A percentile compares a stretch with the other conserved stretches of the same genome.
Evolutionary conservation across 2,113 vertebrate genomes (phyloP).

Genomic region (Camelus dromedarius): DNA sequence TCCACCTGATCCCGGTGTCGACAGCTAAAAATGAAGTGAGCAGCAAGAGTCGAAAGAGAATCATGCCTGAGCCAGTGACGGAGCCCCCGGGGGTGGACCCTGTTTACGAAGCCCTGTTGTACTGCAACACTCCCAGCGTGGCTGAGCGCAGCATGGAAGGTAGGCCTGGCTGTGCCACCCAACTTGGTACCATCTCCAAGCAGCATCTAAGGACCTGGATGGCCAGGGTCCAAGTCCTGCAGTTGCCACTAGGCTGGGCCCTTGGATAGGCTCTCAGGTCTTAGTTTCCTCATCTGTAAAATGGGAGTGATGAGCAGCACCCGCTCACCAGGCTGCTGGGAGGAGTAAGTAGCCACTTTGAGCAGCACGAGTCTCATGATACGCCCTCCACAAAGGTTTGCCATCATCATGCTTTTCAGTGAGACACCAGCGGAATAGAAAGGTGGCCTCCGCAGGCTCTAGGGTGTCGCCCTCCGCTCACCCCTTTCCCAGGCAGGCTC

Average conservation of each 20-base stretch:
- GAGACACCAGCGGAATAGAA: background rate
- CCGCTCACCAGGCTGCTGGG: background rate
- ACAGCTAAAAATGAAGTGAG: constrained; percentile 85
- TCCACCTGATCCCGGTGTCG: constrained; percentile 93
- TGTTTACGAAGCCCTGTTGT: constrained; percentile 92
- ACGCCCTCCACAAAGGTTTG: background rate
- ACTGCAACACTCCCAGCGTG: constrained; percentile 95
- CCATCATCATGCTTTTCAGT: background rate
- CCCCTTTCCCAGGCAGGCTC: background rate
- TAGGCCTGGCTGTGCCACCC: constrained; percentile 73
- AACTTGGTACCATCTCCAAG: background rate
- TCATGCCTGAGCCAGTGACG: constrained; percentile 91
- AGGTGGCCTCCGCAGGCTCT: too few relatives aligned
- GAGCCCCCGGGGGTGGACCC: constrained; percentile 91
- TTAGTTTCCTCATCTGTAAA: background rate
- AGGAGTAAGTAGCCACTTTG: background rate
- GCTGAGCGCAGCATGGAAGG: constrained; percentile 96
- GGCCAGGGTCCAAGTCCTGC: background rate
- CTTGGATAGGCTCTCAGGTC: background rate
- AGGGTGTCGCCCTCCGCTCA: background rate
- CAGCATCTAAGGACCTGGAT: background rate
- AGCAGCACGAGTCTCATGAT: rapidly evolving
- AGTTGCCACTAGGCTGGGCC: background rate
- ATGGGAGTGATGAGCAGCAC: background rate
- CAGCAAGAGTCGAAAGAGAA: constrained; percentile 94